Percentiles rank a stretch among this genome's conserved stretches.
Evolutionary conservation across 92 coral and sea anemone species (phyloP).

Genomic region (Parazoanthus darwini): DNA sequence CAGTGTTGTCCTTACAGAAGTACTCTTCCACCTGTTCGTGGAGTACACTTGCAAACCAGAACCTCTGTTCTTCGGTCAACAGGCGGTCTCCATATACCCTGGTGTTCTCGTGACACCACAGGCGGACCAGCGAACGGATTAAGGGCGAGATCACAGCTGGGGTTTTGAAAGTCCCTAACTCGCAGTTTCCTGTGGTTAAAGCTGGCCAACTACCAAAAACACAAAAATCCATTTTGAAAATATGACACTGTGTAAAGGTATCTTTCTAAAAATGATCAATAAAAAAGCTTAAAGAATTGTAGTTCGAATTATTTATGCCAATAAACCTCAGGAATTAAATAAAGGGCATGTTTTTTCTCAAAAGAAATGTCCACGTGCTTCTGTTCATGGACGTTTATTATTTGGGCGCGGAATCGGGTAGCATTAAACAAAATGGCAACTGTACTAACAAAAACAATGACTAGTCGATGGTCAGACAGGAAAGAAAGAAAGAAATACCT

Average conservation of each 20-base stretch:
- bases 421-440: no score
- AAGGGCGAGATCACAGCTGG: constrained; percentile 93
- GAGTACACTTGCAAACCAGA: constrained; percentile 84
- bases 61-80: constrained; percentile 79
- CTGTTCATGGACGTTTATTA: no score
- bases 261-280: neutral
- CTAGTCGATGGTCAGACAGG: no score
- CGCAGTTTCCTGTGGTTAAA: constrained; percentile 41
- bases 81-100: constrained; percentile 89
- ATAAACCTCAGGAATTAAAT: no score
- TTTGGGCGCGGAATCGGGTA: no score
- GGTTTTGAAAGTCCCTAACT: constrained; percentile 53
- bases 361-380: no score
- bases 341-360: no score
- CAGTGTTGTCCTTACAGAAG: constrained; percentile 77
- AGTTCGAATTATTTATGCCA: neutral
- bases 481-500: no score
- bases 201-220: constrained; percentile 70
- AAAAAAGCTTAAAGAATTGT: no score
- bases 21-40: constrained; percentile 76
- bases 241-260: no score
- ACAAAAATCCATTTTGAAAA: neutral
- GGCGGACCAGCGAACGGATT: constrained; percentile 88
- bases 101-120: constrained; percentile 97
- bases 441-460: no score